Conservation (phyloP, 2,888 invertebrate genomes). For the Autographa gamma region DNA sequence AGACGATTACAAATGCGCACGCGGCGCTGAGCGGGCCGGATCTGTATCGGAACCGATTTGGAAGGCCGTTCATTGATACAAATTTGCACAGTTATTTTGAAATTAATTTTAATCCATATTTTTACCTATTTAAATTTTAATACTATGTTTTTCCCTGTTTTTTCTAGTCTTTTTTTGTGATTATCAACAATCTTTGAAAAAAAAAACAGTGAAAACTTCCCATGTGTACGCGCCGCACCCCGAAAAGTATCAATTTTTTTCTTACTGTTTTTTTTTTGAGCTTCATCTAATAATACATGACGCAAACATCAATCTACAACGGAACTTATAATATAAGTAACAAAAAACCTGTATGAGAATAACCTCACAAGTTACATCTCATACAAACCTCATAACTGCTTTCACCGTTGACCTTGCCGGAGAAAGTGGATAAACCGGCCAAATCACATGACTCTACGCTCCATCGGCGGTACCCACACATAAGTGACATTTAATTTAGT, state of each 20-base stretch:
- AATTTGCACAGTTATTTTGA: slow-evolving; percentile 48
- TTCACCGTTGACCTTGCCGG: slow-evolving; percentile 57
- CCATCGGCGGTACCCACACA: neutral
- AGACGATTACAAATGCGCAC: slow-evolving; percentile 43
- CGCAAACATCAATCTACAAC: neutral
- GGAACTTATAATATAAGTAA: neutral
- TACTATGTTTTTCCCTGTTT: no score
- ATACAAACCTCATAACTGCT: slow-evolving; percentile 37
- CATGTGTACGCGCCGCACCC: no score
- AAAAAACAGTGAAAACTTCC: no score
- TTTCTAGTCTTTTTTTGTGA: no score
- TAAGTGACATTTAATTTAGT: slow-evolving; percentile 8
- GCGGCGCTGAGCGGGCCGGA: slow-evolving; percentile 40
- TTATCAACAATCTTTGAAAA: no score
- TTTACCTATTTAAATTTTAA: no score
- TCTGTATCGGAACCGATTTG: slow-evolving; percentile 51
- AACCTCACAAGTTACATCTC: slow-evolving; percentile 15
- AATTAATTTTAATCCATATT: slow-evolving; percentile 25
- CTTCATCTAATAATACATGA: neutral
- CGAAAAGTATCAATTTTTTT: no score
- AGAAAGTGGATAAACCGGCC: slow-evolving; percentile 50
- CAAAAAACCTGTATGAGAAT: slow-evolving; percentile 19
- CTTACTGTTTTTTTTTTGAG: neutral
- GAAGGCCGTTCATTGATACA: slow-evolving; percentile 53
- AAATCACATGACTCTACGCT: slow-evolving; percentile 15